These are phyloP conservation scores for Dynastes hyllus DNA, from an alignment of 2,888 invertebrate genomes.

Conservation along the genomic window DNA sequence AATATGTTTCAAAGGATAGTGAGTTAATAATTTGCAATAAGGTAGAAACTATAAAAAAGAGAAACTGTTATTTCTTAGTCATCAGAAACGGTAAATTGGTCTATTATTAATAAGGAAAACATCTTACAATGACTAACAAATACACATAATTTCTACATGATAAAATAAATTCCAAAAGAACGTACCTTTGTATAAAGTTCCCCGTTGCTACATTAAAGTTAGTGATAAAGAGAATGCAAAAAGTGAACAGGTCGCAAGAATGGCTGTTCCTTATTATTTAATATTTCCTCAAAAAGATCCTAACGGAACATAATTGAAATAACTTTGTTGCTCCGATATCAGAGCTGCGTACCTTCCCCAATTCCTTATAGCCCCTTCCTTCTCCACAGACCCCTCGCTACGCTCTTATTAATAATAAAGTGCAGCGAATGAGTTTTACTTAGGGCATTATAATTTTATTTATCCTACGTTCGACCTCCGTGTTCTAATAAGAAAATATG, in stretches of 20 bases:
- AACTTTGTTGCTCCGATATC: slow-evolving; percentile 24
- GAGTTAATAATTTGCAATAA: too few relatives aligned
- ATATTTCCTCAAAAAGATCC: slow-evolving; percentile 10
- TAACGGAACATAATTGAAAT: slow-evolving; percentile 28
- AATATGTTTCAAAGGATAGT: too few relatives aligned
- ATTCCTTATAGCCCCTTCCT: not conserved
- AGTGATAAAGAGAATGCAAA: too few relatives aligned
- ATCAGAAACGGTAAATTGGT: too few relatives aligned
- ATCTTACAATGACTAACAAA: too few relatives aligned
- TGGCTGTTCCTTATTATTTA: not conserved
- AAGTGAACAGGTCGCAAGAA: not conserved
- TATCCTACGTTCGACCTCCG: slow-evolving; percentile 21
- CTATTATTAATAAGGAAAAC: too few relatives aligned
- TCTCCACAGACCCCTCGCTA: not conserved
- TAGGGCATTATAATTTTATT: slow-evolving; percentile 47
- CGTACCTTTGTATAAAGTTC: too few relatives aligned
- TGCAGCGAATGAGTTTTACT: slow-evolving; percentile 31
- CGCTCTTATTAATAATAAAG: slow-evolving; percentile 41
- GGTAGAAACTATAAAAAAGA: too few relatives aligned
- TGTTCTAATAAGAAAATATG: slow-evolving; percentile 41
- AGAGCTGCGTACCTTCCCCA: not conserved
- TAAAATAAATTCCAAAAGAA: too few relatives aligned
- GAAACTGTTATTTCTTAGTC: too few relatives aligned
- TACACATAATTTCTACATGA: too few relatives aligned
- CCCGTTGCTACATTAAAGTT: too few relatives aligned